Evolutionary conservation across 2,888 invertebrate species (phyloP).

Genomic region (Chloroclysta siterata): DNA sequence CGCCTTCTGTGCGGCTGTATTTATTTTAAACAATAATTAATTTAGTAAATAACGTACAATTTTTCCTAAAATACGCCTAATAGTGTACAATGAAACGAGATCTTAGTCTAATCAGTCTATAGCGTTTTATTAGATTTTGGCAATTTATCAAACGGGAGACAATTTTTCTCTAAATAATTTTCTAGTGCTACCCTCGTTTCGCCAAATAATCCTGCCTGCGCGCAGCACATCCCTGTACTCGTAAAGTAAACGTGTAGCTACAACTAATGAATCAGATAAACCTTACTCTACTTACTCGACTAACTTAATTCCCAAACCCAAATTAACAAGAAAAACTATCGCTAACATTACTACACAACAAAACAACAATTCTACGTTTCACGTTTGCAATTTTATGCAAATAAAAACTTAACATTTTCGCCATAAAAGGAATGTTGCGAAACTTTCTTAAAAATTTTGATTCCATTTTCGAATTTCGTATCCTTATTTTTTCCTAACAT

Average conservation of each 20-base stretch:
- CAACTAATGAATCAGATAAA: constrained; percentile 83
- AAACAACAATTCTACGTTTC: constrained; percentile 80
- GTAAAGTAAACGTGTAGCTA: constrained; percentile 77
- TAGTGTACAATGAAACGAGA: constrained; percentile 82
- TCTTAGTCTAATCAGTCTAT: constrained; percentile 85
- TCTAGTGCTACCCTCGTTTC: constrained; percentile 61
- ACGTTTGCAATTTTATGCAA: constrained; percentile 78
- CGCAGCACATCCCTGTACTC: constrained; percentile 84
- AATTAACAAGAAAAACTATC: constrained; percentile 82
- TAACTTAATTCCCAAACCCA: constrained; percentile 84
- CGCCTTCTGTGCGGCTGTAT: constrained; percentile 58
- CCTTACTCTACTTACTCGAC: constrained; percentile 78
- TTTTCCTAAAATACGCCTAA: constrained; percentile 83
- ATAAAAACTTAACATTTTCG: constrained; percentile 81
- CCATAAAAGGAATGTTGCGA: constrained; percentile 79
- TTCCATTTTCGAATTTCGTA: constrained; percentile 52
- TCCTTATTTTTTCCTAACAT: constrained; percentile 65
- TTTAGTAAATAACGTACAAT: constrained; percentile 78
- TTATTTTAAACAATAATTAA: constrained; percentile 65
- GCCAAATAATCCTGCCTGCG: constrained; percentile 69
- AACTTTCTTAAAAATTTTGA: constrained; percentile 48
- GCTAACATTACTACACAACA: constrained; percentile 76
- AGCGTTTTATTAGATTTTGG: constrained; percentile 83
- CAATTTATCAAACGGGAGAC: constrained; percentile 64
- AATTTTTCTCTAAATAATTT: constrained; percentile 70